These are phyloP conservation scores for Vandiemenella viatica DNA, from an alignment of 2,888 invertebrate genomes.

Conservation along the genomic window DNA sequence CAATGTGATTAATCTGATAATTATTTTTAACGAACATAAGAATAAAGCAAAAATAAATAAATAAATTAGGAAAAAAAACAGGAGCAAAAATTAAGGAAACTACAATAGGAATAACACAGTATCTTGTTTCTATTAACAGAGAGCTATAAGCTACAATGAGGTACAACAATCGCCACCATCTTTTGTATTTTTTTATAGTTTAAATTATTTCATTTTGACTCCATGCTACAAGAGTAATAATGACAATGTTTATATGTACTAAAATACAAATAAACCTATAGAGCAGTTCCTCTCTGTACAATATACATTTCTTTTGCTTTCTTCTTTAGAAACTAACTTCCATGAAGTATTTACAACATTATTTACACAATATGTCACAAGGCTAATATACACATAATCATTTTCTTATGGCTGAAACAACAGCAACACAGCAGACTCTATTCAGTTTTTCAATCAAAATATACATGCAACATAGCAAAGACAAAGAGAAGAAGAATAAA, in stretches of 20 bases:
- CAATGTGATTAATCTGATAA: no score
- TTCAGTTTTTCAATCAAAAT: no score
- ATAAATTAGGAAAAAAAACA: no score
- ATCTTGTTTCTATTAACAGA: constrained; percentile 11
- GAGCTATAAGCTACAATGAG: constrained; percentile 9
- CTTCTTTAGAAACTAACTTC: constrained; percentile 16
- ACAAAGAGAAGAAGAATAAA: neutral
- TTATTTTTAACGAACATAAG: no score
- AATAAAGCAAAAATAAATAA: no score
- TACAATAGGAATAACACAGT: neutral
- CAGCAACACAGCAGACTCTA: no score
- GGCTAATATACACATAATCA: no score
- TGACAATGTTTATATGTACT: constrained; percentile 17
- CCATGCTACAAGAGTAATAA: constrained; percentile 17
- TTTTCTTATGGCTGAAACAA: no score
- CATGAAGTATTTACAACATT: constrained; percentile 16
- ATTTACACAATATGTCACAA: constrained; percentile 17
- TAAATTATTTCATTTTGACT: constrained; percentile 16
- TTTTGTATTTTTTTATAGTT: constrained; percentile 8
- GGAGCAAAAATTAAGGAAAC: neutral
- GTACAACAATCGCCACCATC: constrained; percentile 11
- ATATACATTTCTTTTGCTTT: constrained; percentile 15
- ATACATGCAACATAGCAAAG: neutral
- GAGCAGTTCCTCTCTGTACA: constrained; percentile 16
- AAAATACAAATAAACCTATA: constrained; percentile 18